These are phyloP conservation scores for Caenorhabditis uteleia DNA, from an alignment of 2,888 invertebrate species.

Conservation along the genomic window DNA sequence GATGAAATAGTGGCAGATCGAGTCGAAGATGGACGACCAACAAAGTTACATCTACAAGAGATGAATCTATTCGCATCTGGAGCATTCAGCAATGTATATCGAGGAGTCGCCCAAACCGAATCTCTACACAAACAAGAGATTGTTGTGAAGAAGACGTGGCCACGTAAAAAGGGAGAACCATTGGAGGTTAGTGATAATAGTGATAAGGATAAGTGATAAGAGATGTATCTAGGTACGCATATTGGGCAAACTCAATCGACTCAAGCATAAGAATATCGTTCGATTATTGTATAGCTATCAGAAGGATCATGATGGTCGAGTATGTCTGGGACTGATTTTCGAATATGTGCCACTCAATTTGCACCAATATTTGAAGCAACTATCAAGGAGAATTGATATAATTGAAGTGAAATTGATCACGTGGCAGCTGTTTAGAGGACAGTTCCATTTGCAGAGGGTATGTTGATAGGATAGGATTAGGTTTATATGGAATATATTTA, in stretches of 20 bases:
- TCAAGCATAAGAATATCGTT: conserved; percentile 96
- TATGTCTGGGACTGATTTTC: conserved; percentile 50
- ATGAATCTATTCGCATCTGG: conserved; percentile 50
- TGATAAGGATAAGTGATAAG: no score
- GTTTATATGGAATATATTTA: no score
- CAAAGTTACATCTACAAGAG: conserved; percentile 34
- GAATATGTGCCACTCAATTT: conserved; percentile 51
- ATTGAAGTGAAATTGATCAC: conserved; percentile 45
- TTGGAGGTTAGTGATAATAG: no score
- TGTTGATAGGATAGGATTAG: no score
- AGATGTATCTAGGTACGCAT: no score
- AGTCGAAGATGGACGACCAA: conserved; percentile 30
- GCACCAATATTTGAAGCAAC: conserved; percentile 38
- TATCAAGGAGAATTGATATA: conserved; percentile 14
- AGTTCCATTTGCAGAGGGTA: conserved; percentile 41
- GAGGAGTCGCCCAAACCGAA: conserved; percentile 15
- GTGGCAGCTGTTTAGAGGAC: conserved; percentile 59
- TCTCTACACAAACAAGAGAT: conserved; percentile 19
- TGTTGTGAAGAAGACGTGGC: conserved; percentile 59
- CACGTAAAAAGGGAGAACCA: conserved; percentile 12
- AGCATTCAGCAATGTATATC: conserved; percentile 57
- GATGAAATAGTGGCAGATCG: conserved; percentile 25
- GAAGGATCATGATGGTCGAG: conserved; percentile 28
- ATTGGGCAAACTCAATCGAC: conserved; percentile 87
- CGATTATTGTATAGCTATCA: conserved; percentile 90